These are phyloP conservation scores for Eidolon helvum DNA, from an alignment of 2,113 vertebrate genomes.

Conservation along the genomic window DNA sequence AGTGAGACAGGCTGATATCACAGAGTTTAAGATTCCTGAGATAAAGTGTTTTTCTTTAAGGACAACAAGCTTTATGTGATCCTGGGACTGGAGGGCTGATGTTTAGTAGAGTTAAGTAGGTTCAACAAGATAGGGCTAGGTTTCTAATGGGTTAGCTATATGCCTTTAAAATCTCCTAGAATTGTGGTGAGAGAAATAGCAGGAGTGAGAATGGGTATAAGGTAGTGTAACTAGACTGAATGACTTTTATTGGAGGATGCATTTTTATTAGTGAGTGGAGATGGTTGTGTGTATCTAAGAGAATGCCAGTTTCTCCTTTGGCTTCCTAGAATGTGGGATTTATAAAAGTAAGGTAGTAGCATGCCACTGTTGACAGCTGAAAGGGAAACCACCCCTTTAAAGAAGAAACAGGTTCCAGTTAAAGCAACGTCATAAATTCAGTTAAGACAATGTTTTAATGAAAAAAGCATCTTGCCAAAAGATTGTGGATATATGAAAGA, in stretches of 20 bases:
- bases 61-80: background rate
- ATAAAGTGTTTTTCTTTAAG: background rate
- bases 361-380: background rate
- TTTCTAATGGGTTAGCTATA: background rate
- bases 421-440: background rate
- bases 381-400: background rate
- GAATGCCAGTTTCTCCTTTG: background rate
- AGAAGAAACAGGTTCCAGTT: background rate
- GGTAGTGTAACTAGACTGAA: fast-evolving
- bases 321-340: background rate
- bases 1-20: background rate
- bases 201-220: background rate
- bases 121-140: background rate
- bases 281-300: background rate
- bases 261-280: background rate
- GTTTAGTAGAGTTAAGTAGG: background rate
- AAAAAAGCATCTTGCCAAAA: background rate
- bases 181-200: background rate
- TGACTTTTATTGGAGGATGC: background rate
- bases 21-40: background rate
- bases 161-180: background rate
- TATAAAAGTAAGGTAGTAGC: background rate
- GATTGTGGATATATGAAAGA: background rate
- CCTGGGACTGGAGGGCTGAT: background rate
- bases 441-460: background rate